phyloP scores from a whole-genome alignment of 2,113 vertebrate genomes.

The Corydoras maculifer region DNA sequence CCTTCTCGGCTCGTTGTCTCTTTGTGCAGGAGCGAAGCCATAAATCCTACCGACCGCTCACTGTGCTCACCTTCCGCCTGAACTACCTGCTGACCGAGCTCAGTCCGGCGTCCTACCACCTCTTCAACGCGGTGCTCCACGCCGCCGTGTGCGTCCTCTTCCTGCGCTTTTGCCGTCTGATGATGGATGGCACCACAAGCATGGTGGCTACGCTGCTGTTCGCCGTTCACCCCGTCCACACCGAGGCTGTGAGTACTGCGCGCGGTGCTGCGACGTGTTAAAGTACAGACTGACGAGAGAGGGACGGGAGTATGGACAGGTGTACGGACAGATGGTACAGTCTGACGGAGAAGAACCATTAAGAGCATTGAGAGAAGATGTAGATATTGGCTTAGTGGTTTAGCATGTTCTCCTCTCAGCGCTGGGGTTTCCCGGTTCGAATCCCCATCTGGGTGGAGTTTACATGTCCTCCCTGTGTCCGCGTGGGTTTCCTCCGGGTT shows the following conservation, averaged over 20 bases:
- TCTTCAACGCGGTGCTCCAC: constrained; percentile 84
- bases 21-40: constrained; percentile 85
- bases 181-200: constrained; percentile 78
- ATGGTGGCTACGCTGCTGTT: constrained; percentile 85
- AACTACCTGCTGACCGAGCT: constrained; percentile 93
- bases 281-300: too few species aligned
- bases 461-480: too few species aligned
- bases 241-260: constrained; percentile 84
- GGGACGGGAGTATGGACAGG: too few species aligned
- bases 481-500: too few species aligned
- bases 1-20: neutral
- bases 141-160: constrained; percentile 82
- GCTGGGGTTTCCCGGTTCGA: too few species aligned
- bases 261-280: too few species aligned
- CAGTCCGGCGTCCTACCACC: constrained; percentile 87
- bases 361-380: too few species aligned
- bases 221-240: constrained; percentile 92
- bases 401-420: too few species aligned
- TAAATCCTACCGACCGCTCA: constrained; percentile 93
- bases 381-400: too few species aligned
- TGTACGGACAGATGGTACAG: too few species aligned
- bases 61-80: constrained; percentile 90
- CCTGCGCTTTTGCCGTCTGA: constrained; percentile 85
- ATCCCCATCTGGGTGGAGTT: too few species aligned
- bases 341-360: too few species aligned